Conservation (phyloP, 2,113 vertebrate genomes). For the Meriones unguiculatus region DNA sequence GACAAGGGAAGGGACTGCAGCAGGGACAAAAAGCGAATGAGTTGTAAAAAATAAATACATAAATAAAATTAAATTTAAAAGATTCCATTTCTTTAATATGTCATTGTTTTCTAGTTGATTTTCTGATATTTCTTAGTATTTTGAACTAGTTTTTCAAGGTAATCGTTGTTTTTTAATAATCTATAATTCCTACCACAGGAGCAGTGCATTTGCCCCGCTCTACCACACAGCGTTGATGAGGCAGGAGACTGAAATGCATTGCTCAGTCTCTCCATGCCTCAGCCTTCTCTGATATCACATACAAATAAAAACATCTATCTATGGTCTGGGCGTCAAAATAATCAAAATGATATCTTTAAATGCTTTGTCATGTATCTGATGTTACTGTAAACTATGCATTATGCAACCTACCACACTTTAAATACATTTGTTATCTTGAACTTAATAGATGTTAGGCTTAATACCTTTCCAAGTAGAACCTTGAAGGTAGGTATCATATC, state of each 20-base stretch:
- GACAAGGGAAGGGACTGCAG: too few relatives aligned
- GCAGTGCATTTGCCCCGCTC: neutral
- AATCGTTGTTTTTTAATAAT: constrained; percentile 7
- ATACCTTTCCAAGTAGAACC: neutral
- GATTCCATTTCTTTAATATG: constrained; percentile 19
- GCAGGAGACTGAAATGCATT: neutral
- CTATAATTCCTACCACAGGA: neutral
- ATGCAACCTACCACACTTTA: neutral
- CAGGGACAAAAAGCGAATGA: too few relatives aligned
- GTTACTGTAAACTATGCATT: neutral
- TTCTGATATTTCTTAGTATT: neutral
- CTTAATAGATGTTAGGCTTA: neutral
- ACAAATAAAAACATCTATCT: constrained; percentile 4
- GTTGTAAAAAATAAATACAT: too few relatives aligned
- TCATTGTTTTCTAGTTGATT: neutral
- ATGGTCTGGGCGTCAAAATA: neutral
- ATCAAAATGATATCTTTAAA: constrained; percentile 45
- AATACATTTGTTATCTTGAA: constrained; percentile 19
- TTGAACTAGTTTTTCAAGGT: neutral
- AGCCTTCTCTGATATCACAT: constrained; percentile 21
- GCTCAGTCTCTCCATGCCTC: neutral
- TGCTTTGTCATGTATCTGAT: neutral
- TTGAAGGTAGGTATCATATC: neutral
- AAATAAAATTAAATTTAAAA: too few relatives aligned
- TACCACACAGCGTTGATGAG: neutral